Evolutionary conservation across 2,797 vertebrate genomes (phyloP), one percentile per base, ranked within the genome.

Genomic region (Poliocrania exsul): DNA sequence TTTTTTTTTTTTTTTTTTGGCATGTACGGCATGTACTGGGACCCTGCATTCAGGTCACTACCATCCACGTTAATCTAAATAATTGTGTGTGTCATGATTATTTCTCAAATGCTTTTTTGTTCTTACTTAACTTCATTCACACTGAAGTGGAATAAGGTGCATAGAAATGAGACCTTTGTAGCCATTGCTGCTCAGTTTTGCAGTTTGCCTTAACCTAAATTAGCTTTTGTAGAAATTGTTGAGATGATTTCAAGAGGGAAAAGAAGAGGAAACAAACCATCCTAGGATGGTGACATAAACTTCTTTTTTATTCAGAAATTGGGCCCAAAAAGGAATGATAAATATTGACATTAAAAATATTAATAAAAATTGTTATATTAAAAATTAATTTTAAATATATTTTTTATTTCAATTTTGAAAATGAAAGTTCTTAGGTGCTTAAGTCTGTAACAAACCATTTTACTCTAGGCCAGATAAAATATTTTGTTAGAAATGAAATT

Each of bases 401-500:
- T 42, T 85, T 74, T 67, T 44, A 72, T 65, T 86, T 86, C 24
- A 44, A 38, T 51, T 80, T 37, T 13, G 60, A 66, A 88, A 62
- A 6, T 18, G 0, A 11, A 87, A 60, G 33, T 29, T 57, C 33
- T 65, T 86, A 81, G 25, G 10, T 42, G 26, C 46, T 54, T 80
- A 71, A 69, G 25, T 82, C 67, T 71, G 29, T 64, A 64, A 65
- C 15, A 54, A 79, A 70, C 13, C 9, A 15, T 85, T 91, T 85
- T 81, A 42, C 78, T 75, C 13, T 20, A 67, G 67, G 44, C 23
- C 24, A 75, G 28, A 75, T 84, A 10, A 82, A 85, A 51, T 75
- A 82, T n/a, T 86, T 75, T 79, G 17, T 40, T 84, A 86, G 70
- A 90, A 93, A 91, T 58, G 1, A 78, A 88, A 88, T 92, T 84